Base-by-base conservation (phyloP, 2,888 invertebrate genomes). In the Aethes cnicana region DNA sequence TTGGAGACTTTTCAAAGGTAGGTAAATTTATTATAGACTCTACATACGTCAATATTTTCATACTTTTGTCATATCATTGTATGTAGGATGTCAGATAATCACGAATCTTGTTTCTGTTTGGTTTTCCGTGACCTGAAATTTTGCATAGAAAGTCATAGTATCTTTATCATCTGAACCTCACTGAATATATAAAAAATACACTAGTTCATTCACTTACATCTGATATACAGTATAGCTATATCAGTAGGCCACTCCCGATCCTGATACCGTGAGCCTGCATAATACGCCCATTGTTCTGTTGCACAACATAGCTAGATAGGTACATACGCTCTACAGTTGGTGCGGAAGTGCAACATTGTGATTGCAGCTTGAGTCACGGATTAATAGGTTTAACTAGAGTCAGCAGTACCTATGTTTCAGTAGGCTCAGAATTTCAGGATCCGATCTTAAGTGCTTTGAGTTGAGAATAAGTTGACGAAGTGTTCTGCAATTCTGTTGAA, bases 291-390 rank as follows among this genome's bases (percentile, higher is more conserved):
- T 50, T 43, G 49, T 50, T 50, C 42, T 23, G 39, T 12, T 18
- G 28, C 9, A 18, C 41, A 33, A 12, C 26, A 26, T 8, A 9
- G 18, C n/a, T 20, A 28, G 12, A 28, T 11, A 4, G 12, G 28
- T 2, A 6, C 12, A 7, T 2, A 26, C 18, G n/a, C 23, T 17
- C n/a, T 25, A 28, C n/a, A 8, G n/a, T n/a, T n/a, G n/a, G n/a
- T n/a, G 17, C 17, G 41, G 41, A 49, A 49, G 28, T 21, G 26
- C 35, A 43, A 42, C 49, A 49, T 42, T 49, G 42, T 42, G 49
- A 42, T 33, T 35, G 33, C 18, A n/a, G 20, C 18, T 16, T 17
- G 39, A 39, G 25, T 39, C 33, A 35, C 26, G 26, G 20, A 18
- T 33, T 25, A 32, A 47, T 36, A 16, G 36, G 18, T 47, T 47